Percentiles rank a stretch among this genome's conserved stretches.
phyloP scores from a whole-genome alignment of 53 echinoderm and acorn worm genomes.

The Crossaster papposus region DNA sequence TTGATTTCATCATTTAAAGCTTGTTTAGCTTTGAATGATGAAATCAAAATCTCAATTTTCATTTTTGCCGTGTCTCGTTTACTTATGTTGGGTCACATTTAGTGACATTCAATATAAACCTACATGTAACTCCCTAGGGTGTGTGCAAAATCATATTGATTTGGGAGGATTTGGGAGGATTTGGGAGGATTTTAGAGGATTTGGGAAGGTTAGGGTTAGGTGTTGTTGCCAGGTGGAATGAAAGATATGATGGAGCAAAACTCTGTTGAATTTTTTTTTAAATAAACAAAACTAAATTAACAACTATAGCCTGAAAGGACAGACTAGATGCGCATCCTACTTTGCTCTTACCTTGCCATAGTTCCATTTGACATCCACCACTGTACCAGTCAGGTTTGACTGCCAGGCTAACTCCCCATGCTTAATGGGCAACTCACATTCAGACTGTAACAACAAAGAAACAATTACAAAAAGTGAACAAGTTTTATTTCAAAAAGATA shows the following conservation, averaged over 20 bases:
- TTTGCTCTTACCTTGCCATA: constrained; percentile 77
- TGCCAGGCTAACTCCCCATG: constrained; percentile 81
- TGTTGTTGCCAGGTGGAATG: background rate
- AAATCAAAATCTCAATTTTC: no score
- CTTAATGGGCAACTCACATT: constrained; percentile 65
- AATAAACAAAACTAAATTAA: background rate
- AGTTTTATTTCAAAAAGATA: no score
- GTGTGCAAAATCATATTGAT: no score
- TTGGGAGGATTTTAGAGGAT: no score
- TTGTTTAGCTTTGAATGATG: no score
- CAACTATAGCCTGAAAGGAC: constrained; percentile 1
- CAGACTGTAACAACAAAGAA: constrained; percentile 1
- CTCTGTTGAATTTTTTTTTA: background rate
- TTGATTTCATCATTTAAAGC: no score
- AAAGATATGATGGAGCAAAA: background rate
- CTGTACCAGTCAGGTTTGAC: constrained; percentile 76
- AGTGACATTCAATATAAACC: background rate
- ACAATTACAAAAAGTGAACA: no score
- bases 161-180: no score
- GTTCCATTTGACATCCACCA: constrained; percentile 85
- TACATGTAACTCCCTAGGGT: no score
- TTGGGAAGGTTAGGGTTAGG: no score
- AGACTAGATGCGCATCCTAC: background rate
- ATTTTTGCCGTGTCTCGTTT: no score
- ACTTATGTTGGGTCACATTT: no score